These are phyloP conservation scores for Drosophila mulleri DNA, from an alignment of 2,888 invertebrate species.

Conservation along the genomic window DNA sequence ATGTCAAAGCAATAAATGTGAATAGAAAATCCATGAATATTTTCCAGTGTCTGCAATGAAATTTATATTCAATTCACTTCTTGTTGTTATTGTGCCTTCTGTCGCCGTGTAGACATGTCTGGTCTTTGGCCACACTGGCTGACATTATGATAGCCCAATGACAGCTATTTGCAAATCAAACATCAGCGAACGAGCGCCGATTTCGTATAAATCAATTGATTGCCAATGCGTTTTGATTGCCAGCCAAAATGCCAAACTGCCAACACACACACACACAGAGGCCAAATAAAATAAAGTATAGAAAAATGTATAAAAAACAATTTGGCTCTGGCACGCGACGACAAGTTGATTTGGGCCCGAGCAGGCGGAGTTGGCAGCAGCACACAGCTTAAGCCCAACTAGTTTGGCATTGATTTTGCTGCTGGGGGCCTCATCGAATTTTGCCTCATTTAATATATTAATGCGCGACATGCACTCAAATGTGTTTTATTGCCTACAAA, in stretches of 20 bases:
- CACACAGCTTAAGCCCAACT: slow-evolving; percentile 10
- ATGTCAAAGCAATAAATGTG: slow-evolving; percentile 18
- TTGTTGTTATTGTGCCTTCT: background rate
- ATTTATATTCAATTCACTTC: slow-evolving; percentile 1
- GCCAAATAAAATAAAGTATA: slow-evolving; percentile 5
- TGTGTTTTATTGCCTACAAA: slow-evolving; percentile 57
- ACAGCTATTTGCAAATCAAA: slow-evolving; percentile 71
- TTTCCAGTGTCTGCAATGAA: slow-evolving; percentile 8
- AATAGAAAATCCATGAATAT: background rate
- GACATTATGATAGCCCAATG: slow-evolving; percentile 64
- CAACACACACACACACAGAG: slow-evolving; percentile 6
- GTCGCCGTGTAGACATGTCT: slow-evolving; percentile 19
- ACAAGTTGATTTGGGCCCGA: background rate
- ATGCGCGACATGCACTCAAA: slow-evolving; percentile 64
- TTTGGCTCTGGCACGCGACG: slow-evolving; percentile 60
- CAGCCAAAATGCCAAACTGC: slow-evolving; percentile 33
- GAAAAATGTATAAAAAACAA: slow-evolving; percentile 17
- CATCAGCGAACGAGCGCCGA: slow-evolving; percentile 31
- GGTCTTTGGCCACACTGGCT: slow-evolving; percentile 29
- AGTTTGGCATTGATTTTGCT: slow-evolving; percentile 48
- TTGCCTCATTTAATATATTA: slow-evolving; percentile 61
- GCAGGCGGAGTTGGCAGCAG: background rate
- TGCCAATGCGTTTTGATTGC: slow-evolving; percentile 75
- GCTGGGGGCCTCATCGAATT: slow-evolving; percentile 11
- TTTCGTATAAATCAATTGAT: slow-evolving; percentile 75